Conservation (phyloP, 2,888 invertebrate species). For the Halictus ligatus region DNA sequence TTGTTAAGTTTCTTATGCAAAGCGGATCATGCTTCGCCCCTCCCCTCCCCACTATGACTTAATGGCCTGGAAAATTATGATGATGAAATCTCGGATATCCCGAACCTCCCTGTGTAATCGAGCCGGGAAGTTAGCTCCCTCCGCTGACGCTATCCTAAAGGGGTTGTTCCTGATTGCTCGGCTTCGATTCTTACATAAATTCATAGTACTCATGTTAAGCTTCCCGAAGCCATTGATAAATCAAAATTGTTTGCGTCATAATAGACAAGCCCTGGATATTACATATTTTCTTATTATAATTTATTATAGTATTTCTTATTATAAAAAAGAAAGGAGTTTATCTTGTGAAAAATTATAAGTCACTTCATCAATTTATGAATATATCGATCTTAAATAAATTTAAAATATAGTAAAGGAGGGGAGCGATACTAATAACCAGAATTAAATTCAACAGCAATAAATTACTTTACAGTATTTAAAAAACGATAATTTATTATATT, state of each 20-base stretch:
- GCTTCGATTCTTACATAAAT: slow-evolving; percentile 51
- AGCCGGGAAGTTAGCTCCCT: slow-evolving; percentile 62
- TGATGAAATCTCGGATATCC: slow-evolving; percentile 81
- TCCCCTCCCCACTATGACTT: slow-evolving; percentile 64
- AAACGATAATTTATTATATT: no score
- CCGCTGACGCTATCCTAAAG: slow-evolving; percentile 51
- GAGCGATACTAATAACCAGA: background rate
- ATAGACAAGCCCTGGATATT: slow-evolving; percentile 8
- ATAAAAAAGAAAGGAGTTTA: background rate
- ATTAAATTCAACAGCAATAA: background rate
- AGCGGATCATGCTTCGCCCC: slow-evolving; percentile 70
- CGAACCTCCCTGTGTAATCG: slow-evolving; percentile 66
- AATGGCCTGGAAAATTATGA: slow-evolving; percentile 84
- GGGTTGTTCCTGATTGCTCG: slow-evolving; percentile 67
- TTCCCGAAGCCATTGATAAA: slow-evolving; percentile 13
- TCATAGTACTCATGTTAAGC: slow-evolving; percentile 52
- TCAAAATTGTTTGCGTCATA: slow-evolving; percentile 22
- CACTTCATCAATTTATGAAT: background rate
- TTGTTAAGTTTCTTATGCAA: slow-evolving; percentile 78
- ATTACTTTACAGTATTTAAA: background rate
- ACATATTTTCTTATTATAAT: background rate
- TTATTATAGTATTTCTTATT: no score
- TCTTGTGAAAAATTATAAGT: background rate
- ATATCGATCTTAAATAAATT: background rate
- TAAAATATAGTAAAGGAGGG: background rate